Conservation (phyloP, 2,113 vertebrate species). For the Corythoichthys intestinalis region DNA sequence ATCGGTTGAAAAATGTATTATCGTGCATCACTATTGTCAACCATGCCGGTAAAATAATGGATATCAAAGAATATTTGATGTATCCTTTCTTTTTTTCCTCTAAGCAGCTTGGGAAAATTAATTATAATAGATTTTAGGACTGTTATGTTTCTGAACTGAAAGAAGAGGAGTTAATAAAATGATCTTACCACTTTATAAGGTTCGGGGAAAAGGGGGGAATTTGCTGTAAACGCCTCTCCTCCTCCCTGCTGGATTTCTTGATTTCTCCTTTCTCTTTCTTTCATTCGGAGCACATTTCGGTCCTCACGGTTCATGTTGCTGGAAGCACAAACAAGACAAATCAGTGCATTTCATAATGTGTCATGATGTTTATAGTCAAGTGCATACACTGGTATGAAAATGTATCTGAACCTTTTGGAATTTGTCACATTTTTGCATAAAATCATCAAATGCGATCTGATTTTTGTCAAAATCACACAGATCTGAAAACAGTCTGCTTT, state of each 20-base stretch:
- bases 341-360: slow-evolving; percentile 14
- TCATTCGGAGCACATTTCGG: slow-evolving; percentile 99
- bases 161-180: slow-evolving; percentile 27
- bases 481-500: no score
- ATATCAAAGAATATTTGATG: not conserved
- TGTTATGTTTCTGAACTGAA: slow-evolving; percentile 20
- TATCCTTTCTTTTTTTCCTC: not conserved
- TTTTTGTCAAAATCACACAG: not conserved
- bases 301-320: slow-evolving; percentile 99
- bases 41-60: not conserved
- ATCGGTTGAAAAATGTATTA: no score
- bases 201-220: slow-evolving; percentile 96
- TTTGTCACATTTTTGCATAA: no score
- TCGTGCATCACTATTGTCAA: not conserved
- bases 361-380: not conserved
- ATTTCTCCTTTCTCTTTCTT: slow-evolving; percentile 84
- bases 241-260: slow-evolving; percentile 88
- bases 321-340: slow-evolving; percentile 68
- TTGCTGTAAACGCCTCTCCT: slow-evolving; percentile 94
- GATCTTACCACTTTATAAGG: slow-evolving; percentile 97
- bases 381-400: not conserved
- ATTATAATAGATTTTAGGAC: not conserved
- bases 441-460: no score
- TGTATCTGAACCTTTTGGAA: no score
- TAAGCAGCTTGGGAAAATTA: not conserved